Percentiles rank a stretch among this genome's conserved stretches.
Evolutionary conservation across 2,888 invertebrate species (phyloP).

Genomic region (Eulithis prunata): DNA sequence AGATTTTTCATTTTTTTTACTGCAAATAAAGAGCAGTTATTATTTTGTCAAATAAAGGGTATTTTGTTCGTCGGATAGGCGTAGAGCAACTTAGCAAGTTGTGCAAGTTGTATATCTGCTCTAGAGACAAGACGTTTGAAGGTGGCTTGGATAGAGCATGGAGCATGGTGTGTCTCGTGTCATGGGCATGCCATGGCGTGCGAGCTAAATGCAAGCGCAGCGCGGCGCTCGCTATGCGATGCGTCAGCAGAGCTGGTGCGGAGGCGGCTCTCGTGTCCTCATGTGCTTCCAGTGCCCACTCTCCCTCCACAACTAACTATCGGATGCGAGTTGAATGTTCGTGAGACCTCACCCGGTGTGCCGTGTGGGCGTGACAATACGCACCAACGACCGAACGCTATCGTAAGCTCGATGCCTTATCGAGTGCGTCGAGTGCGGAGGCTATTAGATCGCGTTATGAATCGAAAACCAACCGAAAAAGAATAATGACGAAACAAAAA

Average conservation of each 20-base stretch:
- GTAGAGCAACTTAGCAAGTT: no score
- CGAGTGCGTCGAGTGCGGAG: slow-evolving; percentile 66
- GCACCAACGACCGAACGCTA: slow-evolving; percentile 63
- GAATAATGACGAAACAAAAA: slow-evolving; percentile 75
- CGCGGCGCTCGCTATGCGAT: slow-evolving; percentile 37
- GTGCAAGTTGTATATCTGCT: neutral
- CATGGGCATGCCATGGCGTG: slow-evolving; percentile 52
- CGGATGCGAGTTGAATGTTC: slow-evolving; percentile 36
- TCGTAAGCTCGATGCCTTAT: slow-evolving; percentile 71
- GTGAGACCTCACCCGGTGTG: slow-evolving; percentile 29
- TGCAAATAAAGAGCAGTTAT: no score
- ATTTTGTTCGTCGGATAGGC: no score
- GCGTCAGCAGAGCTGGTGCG: slow-evolving; percentile 34
- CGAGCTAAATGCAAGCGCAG: slow-evolving; percentile 61
- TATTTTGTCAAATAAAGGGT: no score
- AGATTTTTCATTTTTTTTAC: no score
- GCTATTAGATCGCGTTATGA: slow-evolving; percentile 81
- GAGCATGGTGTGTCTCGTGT: slow-evolving; percentile 1
- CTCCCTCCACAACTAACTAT: slow-evolving; percentile 45
- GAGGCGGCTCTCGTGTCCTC: slow-evolving; percentile 70
- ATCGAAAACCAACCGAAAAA: slow-evolving; percentile 74
- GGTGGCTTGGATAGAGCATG: neutral
- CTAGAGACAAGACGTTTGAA: neutral
- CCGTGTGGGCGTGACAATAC: slow-evolving; percentile 41
- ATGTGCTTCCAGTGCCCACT: slow-evolving; percentile 80